Conservation (phyloP, 2,113 vertebrate species). For the Gnathochromis pfefferi region DNA sequence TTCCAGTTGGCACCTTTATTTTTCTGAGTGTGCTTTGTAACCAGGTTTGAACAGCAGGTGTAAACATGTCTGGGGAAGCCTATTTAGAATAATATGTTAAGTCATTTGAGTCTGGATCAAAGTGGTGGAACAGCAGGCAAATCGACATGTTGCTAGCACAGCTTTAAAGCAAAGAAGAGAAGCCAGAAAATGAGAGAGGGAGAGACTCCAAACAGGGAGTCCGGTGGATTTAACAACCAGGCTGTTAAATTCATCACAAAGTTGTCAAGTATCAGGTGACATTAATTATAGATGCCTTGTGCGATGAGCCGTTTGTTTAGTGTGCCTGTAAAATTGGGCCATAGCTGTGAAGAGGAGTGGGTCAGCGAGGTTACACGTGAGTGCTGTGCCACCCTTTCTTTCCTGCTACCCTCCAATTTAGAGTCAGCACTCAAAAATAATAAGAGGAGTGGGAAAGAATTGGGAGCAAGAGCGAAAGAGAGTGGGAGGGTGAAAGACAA, state of each 20-base stretch:
- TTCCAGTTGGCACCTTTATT: too few species aligned
- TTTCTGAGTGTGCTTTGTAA: neutral
- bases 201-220: neutral
- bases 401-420: neutral
- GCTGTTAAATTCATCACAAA: slow-evolving; percentile 29
- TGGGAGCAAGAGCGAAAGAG: neutral
- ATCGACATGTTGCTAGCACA: neutral
- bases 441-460: slow-evolving; percentile 12
- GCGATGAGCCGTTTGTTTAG: slow-evolving; percentile 46
- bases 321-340: slow-evolving; percentile 29
- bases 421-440: slow-evolving; percentile 19
- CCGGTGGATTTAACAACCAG: neutral
- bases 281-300: slow-evolving; percentile 60
- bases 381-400: neutral
- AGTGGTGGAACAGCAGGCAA: neutral
- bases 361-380: slow-evolving; percentile 38
- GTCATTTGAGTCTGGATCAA: neutral
- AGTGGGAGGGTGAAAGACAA: neutral
- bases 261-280: slow-evolving; percentile 32
- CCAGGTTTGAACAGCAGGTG: neutral
- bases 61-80: neutral
- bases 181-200: neutral
- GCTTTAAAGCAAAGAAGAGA: neutral
- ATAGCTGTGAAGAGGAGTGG: slow-evolving; percentile 1
- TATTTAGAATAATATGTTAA: neutral